Base-by-base conservation (phyloP, 2,888 invertebrate genomes). In the Phymatocera aterrima region DNA sequence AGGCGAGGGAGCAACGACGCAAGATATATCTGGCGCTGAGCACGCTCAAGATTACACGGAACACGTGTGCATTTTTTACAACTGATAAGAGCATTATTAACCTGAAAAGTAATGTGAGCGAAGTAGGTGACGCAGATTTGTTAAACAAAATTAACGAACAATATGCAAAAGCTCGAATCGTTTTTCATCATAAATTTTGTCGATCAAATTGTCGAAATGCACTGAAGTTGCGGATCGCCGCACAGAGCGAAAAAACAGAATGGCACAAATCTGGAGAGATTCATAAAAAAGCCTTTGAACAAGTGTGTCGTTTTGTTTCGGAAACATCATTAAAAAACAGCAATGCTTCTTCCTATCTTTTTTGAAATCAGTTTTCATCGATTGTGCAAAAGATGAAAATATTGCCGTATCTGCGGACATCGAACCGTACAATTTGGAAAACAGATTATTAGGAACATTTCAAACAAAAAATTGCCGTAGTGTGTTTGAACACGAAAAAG, bases 371-470 rank as follows among this genome's bases (percentile, higher is more conserved):
- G 3, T 77, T 12, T 77, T 28, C 18, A 77, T 54, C 65, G 77
- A 68, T 28, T 77, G 12, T 10, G 51, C 64, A 21, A 51, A 61
- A 75, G 24, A 51, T 15, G 48, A 46, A 60, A 72, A 61, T 43
- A 64, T 31, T 37, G 77, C 61, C 28, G 0, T 46, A 65, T 60
- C 40, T 15, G 60, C 54, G 15, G 28, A 77, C 37, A 12, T 46
- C 12, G 80, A 77, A 77, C 77, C 80, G 15, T 74, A 75, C 40
- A 46, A 80, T 78, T 79, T 81, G 77, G 79, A 79, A 79, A n/a
- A 70, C 3, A 77, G 80, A 72, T 64, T 80, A 31, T 3, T 74
- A 3, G 72, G 57, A 65, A 65, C 57, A 40, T 81, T 81, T 64
- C 51, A 64, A 5, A 0, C 54, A 77, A 74, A 80, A 81, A 80